These are phyloP conservation scores for Lobophora halterata DNA, from an alignment of 2,888 invertebrate species.

Conservation along the genomic window DNA sequence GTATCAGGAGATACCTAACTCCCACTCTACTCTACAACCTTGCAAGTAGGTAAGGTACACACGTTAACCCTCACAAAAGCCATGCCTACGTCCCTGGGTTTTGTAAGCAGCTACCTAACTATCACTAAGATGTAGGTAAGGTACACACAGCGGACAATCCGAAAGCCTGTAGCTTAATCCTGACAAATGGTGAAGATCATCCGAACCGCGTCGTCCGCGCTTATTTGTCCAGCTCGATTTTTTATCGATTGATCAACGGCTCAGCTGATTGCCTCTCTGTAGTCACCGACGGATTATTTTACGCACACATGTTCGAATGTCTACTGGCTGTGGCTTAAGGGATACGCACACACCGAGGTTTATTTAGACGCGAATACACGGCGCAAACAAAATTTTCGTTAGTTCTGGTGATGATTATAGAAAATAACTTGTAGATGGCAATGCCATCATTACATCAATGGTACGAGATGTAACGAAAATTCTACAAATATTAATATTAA, in stretches of 20 bases:
- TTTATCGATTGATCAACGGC: conserved; percentile 77
- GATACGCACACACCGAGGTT: conserved; percentile 4
- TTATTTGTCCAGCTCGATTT: conserved; percentile 69
- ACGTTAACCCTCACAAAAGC: no score
- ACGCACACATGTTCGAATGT: conserved; percentile 26
- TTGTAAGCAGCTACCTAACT: conserved; percentile 19
- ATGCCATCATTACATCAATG: no score
- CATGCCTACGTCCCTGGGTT: no score
- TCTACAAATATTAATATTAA: no score
- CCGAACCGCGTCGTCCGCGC: conserved; percentile 54
- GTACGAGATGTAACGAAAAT: no score
- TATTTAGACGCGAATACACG: no score
- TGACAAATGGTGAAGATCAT: conserved; percentile 78
- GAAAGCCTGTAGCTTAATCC: conserved; percentile 61
- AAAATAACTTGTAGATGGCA: no score
- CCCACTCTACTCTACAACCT: conserved; percentile 25
- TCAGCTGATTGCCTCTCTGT: conserved; percentile 78
- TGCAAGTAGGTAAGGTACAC: conserved; percentile 12
- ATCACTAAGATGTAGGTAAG: conserved; percentile 13
- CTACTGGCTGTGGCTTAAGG: conserved; percentile 4
- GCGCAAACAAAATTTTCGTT: no score
- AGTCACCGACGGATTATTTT: conserved; percentile 71
- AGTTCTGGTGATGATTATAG: no score
- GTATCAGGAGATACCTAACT: conserved; percentile 19
- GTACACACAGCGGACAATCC: conserved; percentile 13